Percentiles rank a stretch among this genome's conserved stretches.
These are phyloP conservation scores for Drosophila nr. medialis DNA, from an alignment of 2,888 invertebrate genomes.

Conservation along the genomic window DNA sequence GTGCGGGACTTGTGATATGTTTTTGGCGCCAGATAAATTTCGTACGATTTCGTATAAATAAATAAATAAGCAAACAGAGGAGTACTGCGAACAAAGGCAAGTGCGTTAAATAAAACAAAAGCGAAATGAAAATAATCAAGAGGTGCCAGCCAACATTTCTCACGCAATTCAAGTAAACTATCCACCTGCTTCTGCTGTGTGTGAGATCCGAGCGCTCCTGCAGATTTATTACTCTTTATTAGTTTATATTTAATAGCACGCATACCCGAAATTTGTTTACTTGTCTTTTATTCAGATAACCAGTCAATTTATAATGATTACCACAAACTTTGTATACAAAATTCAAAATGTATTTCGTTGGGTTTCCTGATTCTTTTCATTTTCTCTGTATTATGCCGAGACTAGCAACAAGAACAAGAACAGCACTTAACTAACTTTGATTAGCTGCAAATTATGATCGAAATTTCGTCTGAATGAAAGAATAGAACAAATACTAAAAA, in stretches of 20 bases:
- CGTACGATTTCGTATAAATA: slow-evolving; percentile 38
- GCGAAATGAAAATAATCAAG: background rate
- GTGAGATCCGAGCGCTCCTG: background rate
- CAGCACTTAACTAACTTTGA: slow-evolving; percentile 35
- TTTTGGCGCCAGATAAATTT: slow-evolving; percentile 64
- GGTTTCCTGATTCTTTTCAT: no score
- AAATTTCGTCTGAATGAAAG: slow-evolving; percentile 23
- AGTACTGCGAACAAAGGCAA: background rate
- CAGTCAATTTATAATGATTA: slow-evolving; percentile 30
- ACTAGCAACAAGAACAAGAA: slow-evolving; percentile 3
- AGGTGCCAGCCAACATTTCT: slow-evolving; percentile 11
- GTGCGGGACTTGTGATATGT: slow-evolving; percentile 44
- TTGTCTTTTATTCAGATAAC: slow-evolving; percentile 9
- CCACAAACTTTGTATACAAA: slow-evolving; percentile 17
- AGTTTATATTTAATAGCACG: slow-evolving; percentile 13
- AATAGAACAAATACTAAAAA: background rate
- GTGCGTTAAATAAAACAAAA: slow-evolving; percentile 32
- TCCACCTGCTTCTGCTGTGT: background rate
- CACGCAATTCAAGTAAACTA: slow-evolving; percentile 13
- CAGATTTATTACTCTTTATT: background rate
- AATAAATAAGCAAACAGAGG: slow-evolving; percentile 17
- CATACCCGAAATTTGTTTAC: slow-evolving; percentile 20
- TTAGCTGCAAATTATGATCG: slow-evolving; percentile 28
- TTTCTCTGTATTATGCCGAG: background rate
- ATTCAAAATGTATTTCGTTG: background rate